phyloP scores from a whole-genome alignment of 2,888 invertebrate genomes.

The Tenthredo amoena region DNA sequence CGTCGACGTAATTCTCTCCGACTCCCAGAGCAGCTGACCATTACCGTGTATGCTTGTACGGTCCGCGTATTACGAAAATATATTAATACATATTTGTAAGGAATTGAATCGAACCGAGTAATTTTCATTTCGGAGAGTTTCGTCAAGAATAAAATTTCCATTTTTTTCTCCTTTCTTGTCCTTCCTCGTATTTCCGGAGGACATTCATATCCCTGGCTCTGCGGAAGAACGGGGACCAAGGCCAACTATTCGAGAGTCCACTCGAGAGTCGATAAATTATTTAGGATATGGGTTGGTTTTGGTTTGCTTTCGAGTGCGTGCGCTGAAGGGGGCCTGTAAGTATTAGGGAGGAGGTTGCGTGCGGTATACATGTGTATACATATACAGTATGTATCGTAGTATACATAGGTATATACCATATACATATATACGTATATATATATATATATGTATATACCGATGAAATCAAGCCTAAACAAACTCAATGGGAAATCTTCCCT shows the following conservation, averaged over 20 bases:
- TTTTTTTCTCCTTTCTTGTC: not conserved
- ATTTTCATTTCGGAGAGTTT: not conserved
- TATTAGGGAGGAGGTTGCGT: not conserved
- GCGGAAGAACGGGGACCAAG: not conserved
- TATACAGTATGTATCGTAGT: too few species aligned
- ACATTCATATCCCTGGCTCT: too few species aligned
- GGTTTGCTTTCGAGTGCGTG: constrained; percentile 6
- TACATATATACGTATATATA: too few species aligned
- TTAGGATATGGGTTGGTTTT: constrained; percentile 17
- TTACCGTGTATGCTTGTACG: not conserved
- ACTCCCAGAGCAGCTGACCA: constrained; percentile 13
- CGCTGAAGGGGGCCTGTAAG: not conserved
- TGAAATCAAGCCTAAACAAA: constrained; percentile 48
- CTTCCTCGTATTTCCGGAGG: not conserved
- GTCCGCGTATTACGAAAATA: not conserved
- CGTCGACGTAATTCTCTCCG: constrained; percentile 19
- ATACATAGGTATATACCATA: too few species aligned
- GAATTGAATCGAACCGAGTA: not conserved
- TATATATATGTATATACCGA: not conserved
- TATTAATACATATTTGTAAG: not conserved
- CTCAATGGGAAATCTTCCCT: constrained; percentile 9
- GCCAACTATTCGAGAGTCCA: constrained; percentile 7
- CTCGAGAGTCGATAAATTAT: constrained; percentile 43
- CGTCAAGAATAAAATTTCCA: not conserved
- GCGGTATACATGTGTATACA: too few species aligned